phyloP scores from a whole-genome alignment of 2,113 vertebrate genomes.

The Hiodon tergisus region DNA sequence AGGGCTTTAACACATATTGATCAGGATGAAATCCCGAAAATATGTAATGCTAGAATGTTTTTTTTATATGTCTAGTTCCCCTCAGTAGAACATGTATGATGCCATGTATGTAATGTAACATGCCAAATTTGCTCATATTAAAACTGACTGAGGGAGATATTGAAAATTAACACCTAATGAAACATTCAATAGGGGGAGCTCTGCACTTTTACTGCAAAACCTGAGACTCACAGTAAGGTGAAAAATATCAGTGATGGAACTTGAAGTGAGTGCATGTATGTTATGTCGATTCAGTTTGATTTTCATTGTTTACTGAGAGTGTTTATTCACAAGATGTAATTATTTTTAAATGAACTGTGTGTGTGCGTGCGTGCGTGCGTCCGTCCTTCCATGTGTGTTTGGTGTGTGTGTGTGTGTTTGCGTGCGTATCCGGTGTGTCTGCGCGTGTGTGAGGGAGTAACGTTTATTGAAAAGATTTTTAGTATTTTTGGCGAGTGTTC shows the following conservation, averaged over 20 bases:
- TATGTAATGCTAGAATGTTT: too few species aligned
- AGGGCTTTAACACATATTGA: neutral
- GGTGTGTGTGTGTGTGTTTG: neutral
- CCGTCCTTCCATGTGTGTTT: slow-evolving; percentile 3
- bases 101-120: too few species aligned
- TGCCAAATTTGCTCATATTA: too few species aligned
- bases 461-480: neutral
- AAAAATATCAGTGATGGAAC: neutral
- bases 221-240: neutral
- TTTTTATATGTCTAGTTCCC: too few species aligned
- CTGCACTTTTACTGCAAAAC: slow-evolving; percentile 40
- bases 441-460: neutral
- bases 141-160: too few species aligned
- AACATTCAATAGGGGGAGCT: slow-evolving; percentile 45
- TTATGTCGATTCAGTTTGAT: slow-evolving; percentile 5
- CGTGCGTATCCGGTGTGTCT: neutral
- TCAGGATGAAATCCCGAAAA: too few species aligned
- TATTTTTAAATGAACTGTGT: slow-evolving; percentile 19
- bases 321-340: neutral
- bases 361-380: neutral
- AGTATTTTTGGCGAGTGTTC: neutral
- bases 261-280: slow-evolving; percentile 58
- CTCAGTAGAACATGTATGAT: too few species aligned
- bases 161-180: neutral
- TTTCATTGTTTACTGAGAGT: neutral